Evolutionary conservation across 2,888 invertebrate species (phyloP), one percentile per base, ranked within the genome.

Genomic region (Cybosia mesomella): DNA sequence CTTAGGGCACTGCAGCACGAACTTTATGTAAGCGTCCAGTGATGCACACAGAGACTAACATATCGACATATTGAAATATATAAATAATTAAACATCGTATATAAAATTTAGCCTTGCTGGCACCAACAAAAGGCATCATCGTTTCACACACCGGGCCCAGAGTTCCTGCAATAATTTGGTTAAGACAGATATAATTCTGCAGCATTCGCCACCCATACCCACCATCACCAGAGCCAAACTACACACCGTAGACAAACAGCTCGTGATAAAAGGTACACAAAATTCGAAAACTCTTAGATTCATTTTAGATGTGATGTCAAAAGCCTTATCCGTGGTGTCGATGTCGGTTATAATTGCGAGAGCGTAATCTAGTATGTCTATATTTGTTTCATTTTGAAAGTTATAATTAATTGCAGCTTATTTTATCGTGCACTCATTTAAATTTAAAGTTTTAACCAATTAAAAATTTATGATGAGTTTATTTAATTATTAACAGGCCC

Each of bases 401-500:
- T 58, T 10, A 3, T 58, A 58, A 57, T 58, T 58, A 58, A 58
- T 58, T 18, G n/a, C n/a, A 11, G 28, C 32, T 58, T 34, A 58
- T 58, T 22, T 57, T 57, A 57, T 57, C 57, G 28, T 28, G 28
- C 28, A 28, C 28, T 28, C 5, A 5, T 28, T 2, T 28, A 4
- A 28, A 28, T 28, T 28, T 4, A 28, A 28, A 28, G 5, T 5
- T 2, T 28, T 28, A 2, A 28, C 28, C 2, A 28, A 28, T 28
- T 28, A 28, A 28, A 2, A 28, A 28, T 4, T 28, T 28, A 4
- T 28, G 28, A 5, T 28, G 28, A 4, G 28, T 28, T 28, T 28
- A 28, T 28, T 5, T 28, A 28, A 28, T 28, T 28, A 28, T 2
- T 28, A 28, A 5, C 28, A 4, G 28, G 28, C 28, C 28, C 5